Conservation (phyloP, 2,113 vertebrate species). For the Aptenodytes patagonicus region DNA sequence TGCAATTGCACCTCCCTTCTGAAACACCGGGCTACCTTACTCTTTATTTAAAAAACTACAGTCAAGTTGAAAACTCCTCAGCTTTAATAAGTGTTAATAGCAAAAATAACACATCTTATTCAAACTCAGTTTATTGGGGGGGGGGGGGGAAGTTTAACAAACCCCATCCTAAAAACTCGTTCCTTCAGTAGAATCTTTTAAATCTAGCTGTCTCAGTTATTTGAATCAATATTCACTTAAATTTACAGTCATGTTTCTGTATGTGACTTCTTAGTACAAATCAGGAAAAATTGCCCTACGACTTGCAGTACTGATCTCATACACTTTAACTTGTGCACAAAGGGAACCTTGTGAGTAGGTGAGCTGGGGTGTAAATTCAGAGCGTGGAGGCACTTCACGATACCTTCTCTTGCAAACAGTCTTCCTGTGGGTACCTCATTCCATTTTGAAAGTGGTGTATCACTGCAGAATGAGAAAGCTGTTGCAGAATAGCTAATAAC, state of each 20-base stretch:
- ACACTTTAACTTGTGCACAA: neutral
- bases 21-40: neutral
- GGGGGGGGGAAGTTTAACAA: neutral
- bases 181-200: neutral
- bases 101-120: neutral
- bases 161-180: neutral
- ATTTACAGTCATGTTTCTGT: neutral
- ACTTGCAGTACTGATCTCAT: neutral
- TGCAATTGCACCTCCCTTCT: neutral
- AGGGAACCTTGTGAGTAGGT: neutral
- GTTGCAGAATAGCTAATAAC: slow-evolving; percentile 5
- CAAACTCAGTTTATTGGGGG: neutral
- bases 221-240: neutral
- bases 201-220: neutral
- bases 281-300: fast-evolving
- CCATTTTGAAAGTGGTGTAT: neutral
- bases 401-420: neutral
- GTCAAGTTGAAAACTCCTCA: neutral
- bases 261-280: neutral
- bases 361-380: neutral
- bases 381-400: neutral
- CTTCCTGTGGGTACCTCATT: neutral
- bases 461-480: neutral
- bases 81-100: neutral
- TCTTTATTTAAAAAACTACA: neutral